phyloP scores from a whole-genome alignment of 2,888 invertebrate genomes.

The Mythimna lalbum region DNA sequence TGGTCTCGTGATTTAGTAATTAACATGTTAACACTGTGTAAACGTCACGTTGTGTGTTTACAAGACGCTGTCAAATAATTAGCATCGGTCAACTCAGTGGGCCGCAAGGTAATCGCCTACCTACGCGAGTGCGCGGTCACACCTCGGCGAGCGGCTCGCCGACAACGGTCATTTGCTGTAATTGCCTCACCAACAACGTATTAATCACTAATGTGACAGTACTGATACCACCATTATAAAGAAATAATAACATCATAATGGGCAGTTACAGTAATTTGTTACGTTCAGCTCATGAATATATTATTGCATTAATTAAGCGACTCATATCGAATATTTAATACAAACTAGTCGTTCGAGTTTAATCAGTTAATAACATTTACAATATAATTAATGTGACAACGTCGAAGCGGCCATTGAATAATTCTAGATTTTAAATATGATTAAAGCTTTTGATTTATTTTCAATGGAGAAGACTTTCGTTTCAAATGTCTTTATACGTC shows the following conservation, averaged over 20 bases:
- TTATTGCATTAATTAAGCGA: conserved; percentile 68
- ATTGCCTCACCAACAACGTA: conserved; percentile 83
- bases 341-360: conserved; percentile 55
- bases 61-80: conserved; percentile 83
- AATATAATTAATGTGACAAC: conserved; percentile 51
- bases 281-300: conserved; percentile 70
- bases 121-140: conserved; percentile 75
- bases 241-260: conserved; percentile 78
- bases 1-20: conserved; percentile 65
- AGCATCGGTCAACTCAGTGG: conserved; percentile 81
- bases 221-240: conserved; percentile 77
- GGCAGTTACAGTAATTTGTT: conserved; percentile 72
- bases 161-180: conserved; percentile 81
- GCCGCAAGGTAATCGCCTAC: conserved; percentile 76
- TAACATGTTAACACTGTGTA: conserved; percentile 70
- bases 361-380: conserved; percentile 43
- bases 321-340: conserved; percentile 63
- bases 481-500: conserved; percentile 12
- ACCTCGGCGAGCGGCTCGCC: conserved; percentile 71
- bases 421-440: conserved; percentile 22
- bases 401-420: conserved; percentile 30
- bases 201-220: conserved; percentile 87
- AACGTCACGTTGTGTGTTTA: conserved; percentile 75
- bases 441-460: conserved; percentile 38
- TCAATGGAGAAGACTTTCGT: conserved; percentile 13